Conservation (phyloP, 2,888 invertebrate genomes). For the Acrobasis repandana region DNA sequence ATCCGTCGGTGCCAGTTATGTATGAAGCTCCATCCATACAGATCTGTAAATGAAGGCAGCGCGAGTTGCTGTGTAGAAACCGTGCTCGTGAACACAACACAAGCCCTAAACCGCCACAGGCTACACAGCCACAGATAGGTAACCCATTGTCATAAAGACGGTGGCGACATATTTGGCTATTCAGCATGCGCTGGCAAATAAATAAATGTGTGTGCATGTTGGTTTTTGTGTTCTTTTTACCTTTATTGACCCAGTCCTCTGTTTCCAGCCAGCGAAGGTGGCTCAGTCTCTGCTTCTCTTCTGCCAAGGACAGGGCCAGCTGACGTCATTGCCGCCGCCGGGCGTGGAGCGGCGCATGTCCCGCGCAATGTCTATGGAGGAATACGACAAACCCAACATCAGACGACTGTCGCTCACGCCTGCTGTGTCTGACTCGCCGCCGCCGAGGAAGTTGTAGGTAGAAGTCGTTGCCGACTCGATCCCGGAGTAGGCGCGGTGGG, state of each 20-base stretch:
- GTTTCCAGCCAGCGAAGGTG: constrained; percentile 88
- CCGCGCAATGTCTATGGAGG: constrained; percentile 90
- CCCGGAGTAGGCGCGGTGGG: constrained; percentile 41
- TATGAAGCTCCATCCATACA: no score
- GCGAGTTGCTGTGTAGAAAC: no score
- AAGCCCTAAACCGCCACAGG: no score
- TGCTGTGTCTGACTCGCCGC: constrained; percentile 61
- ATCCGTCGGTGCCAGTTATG: no score
- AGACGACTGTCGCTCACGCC: constrained; percentile 86
- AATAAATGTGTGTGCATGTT: background rate
- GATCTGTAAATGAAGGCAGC: no score
- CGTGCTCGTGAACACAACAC: no score
- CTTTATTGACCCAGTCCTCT: background rate
- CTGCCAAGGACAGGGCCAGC: constrained; percentile 93
- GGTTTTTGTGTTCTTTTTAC: background rate
- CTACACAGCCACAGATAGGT: no score
- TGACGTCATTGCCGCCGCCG: constrained; percentile 91
- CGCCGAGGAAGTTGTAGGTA: constrained; percentile 63
- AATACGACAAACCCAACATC: constrained; percentile 91
- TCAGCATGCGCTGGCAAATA: background rate
- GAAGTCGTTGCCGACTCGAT: constrained; percentile 42
- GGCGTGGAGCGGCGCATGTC: constrained; percentile 89
- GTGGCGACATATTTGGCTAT: no score
- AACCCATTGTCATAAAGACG: no score
- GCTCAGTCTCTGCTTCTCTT: constrained; percentile 92